Conservation (phyloP, 2,888 invertebrate genomes). For the Brachyptera putata region DNA sequence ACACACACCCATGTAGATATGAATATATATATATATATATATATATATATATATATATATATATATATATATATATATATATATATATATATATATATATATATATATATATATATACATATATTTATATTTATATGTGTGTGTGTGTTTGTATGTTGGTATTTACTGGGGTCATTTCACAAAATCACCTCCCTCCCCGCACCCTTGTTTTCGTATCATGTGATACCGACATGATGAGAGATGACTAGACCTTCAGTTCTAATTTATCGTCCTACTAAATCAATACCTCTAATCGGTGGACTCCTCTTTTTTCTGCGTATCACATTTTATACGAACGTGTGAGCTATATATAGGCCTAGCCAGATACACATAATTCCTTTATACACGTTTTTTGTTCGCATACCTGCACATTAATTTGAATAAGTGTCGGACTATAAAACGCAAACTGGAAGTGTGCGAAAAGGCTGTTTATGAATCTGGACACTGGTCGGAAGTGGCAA, state of each 20-base stretch:
- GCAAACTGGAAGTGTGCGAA: background rate
- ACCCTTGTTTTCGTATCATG: background rate
- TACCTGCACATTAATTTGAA: background rate
- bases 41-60: background rate
- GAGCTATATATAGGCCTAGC: no score
- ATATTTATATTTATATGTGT: background rate
- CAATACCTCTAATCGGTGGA: conserved; percentile 9
- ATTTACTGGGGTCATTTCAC: background rate
- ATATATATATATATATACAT: background rate
- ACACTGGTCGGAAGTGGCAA: no score
- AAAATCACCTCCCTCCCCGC: background rate
- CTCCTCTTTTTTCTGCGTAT: conserved; percentile 5
- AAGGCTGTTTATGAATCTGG: no score
- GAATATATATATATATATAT: background rate
- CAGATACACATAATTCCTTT: background rate
- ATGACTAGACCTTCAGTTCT: background rate
- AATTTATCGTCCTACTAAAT: conserved; percentile 14
- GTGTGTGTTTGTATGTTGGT: no score
- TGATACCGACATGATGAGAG: background rate
- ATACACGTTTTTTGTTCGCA: background rate
- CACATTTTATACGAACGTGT: no score
- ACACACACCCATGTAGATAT: no score
- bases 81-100: background rate
- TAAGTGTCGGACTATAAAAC: background rate
- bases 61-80: no score